phyloP scores from a whole-genome alignment of 2,888 invertebrate genomes.

The Dryomyza anilis region DNA sequence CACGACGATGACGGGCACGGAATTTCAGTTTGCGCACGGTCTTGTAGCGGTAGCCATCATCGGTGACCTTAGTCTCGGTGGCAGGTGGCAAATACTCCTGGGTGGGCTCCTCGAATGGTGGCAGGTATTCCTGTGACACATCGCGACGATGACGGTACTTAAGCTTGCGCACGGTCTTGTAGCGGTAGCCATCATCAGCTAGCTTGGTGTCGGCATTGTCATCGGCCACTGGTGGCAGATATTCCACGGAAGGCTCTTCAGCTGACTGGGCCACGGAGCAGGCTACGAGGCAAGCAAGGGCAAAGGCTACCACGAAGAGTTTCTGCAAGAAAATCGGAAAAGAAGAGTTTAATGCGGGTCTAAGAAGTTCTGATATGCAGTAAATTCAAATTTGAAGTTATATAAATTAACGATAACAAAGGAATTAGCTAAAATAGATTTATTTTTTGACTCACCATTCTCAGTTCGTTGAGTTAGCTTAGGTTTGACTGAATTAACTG shows the following conservation, averaged over 20 bases:
- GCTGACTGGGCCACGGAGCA: constrained; percentile 38
- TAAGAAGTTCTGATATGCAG: too few relatives aligned
- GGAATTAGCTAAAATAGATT: neutral
- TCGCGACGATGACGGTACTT: constrained; percentile 51
- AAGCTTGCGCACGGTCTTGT: constrained; percentile 48
- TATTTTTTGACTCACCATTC: constrained; percentile 44
- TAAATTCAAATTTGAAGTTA: too few relatives aligned
- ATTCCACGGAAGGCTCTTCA: constrained; percentile 45
- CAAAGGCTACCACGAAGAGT: constrained; percentile 44
- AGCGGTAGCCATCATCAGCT: constrained; percentile 50
- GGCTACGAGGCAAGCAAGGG: constrained; percentile 43
- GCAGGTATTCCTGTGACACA: constrained; percentile 51
- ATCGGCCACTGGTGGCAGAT: constrained; percentile 46
- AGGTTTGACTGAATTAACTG: constrained; percentile 34
- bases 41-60: constrained; percentile 57
- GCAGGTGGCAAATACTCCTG: constrained; percentile 52
- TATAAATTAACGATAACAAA: too few relatives aligned
- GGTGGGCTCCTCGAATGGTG: constrained; percentile 45
- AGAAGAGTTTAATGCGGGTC: neutral
- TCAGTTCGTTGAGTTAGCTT: constrained; percentile 26
- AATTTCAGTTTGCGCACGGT: constrained; percentile 55
- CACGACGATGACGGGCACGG: constrained; percentile 55
- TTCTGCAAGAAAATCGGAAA: constrained; percentile 40
- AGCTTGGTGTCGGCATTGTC: constrained; percentile 40
- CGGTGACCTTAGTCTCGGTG: constrained; percentile 48